These are phyloP conservation scores for Drosophila pandora DNA, from an alignment of 1,140 invertebrate genomes.

Conservation along the genomic window DNA sequence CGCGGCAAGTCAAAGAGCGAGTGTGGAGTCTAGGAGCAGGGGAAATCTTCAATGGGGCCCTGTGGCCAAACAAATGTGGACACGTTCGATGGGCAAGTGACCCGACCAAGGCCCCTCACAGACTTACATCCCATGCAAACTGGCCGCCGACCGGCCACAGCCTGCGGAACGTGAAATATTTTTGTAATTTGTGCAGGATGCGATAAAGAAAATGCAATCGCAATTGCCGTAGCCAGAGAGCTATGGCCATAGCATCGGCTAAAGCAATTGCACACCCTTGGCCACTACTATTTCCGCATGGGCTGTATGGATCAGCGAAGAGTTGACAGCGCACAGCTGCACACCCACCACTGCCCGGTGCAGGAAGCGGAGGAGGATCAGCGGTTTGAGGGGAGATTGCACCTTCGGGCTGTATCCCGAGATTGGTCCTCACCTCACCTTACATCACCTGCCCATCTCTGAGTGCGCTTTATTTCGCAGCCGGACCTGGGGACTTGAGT, in stretches of 20 bases:
- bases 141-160: slow-evolving; percentile 10
- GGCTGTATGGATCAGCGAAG: slow-evolving; percentile 42
- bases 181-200: slow-evolving; percentile 69
- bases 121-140: slow-evolving; percentile 20
- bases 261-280: slow-evolving; percentile 41
- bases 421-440: slow-evolving; percentile 35
- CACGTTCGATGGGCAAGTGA: slow-evolving; percentile 59
- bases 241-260: slow-evolving; percentile 4
- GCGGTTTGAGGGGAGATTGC: slow-evolving; percentile 12
- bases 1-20: slow-evolving; percentile 54
- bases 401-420: slow-evolving; percentile 33
- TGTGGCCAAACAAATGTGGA: slow-evolving; percentile 48
- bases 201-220: slow-evolving; percentile 69
- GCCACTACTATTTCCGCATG: slow-evolving; percentile 47
- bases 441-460: slow-evolving; percentile 59
- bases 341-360: slow-evolving; percentile 53
- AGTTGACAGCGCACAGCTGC: slow-evolving; percentile 53
- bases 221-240: slow-evolving; percentile 22
- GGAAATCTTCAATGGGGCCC: slow-evolving; percentile 21
- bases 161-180: slow-evolving; percentile 60
- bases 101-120: slow-evolving; percentile 31
- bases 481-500: slow-evolving; percentile 1
- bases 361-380: not conserved
- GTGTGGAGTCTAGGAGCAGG: not conserved
- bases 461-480: slow-evolving; percentile 27